Evolutionary conservation across 1,140 invertebrate genomes (phyloP).

Genomic region (Drosophila mojavensis): DNA sequence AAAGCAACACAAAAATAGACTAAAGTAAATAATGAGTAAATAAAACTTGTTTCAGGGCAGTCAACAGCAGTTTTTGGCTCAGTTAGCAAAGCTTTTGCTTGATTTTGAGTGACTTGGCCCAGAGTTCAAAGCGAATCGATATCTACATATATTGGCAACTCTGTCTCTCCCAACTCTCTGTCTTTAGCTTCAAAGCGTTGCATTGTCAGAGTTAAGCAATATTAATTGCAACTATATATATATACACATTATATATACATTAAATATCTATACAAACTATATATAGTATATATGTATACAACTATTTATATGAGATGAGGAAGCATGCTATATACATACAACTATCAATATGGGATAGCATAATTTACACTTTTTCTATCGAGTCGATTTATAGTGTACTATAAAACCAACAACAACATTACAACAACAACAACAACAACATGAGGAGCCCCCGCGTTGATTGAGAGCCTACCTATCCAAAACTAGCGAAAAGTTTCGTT

Average conservation of each 20-base stretch:
- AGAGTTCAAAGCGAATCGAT: conserved; percentile 4
- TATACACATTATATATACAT: conserved; percentile 56
- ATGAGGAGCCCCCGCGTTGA: conserved; percentile 46
- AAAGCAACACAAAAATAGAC: conserved; percentile 31
- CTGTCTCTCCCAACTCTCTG: conserved; percentile 49
- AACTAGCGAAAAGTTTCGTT: conserved; percentile 62
- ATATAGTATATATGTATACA: conserved; percentile 58
- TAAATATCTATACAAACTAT: conserved; percentile 63
- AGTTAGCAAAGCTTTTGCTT: conserved; percentile 41
- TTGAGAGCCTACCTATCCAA: conserved; percentile 33
- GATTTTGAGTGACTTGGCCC: conserved; percentile 16
- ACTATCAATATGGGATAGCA: conserved; percentile 76
- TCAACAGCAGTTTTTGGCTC: conserved; percentile 14
- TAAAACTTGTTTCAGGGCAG: conserved; percentile 50
- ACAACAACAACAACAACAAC: conserved; percentile 33
- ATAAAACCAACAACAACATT: conserved; percentile 36
- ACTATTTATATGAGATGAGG: conserved; percentile 45
- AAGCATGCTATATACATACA: conserved; percentile 49
- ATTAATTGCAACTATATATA: conserved; percentile 66
- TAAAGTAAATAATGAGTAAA: conserved; percentile 19
- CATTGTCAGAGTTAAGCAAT: conserved; percentile 79
- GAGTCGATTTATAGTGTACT: conserved; percentile 80
- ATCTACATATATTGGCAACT: conserved; percentile 13
- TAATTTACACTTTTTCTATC: conserved; percentile 83
- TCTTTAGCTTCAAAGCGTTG: conserved; percentile 75